These are phyloP conservation scores for Miichthys miiuy DNA, from an alignment of 2,797 vertebrate genomes.

Conservation along the genomic window DNA sequence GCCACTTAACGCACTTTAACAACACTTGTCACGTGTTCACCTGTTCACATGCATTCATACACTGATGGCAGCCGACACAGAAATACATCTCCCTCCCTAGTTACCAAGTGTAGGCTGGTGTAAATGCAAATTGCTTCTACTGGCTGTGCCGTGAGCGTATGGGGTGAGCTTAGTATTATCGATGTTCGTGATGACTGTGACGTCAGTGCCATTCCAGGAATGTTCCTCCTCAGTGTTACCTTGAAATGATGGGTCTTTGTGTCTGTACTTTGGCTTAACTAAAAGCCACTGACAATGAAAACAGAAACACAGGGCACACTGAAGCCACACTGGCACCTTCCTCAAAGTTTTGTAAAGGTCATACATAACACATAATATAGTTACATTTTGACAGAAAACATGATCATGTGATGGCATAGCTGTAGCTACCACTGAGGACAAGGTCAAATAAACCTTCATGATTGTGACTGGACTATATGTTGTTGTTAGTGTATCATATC, in stretches of 20 bases:
- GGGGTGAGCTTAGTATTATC: no score
- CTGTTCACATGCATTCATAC: no score
- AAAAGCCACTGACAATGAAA: conserved; percentile 28
- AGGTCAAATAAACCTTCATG: not conserved
- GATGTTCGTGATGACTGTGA: no score
- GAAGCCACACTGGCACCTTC: not conserved
- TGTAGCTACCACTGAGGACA: not conserved
- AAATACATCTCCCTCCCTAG: no score
- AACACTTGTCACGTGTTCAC: no score
- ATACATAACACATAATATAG: conserved; percentile 3
- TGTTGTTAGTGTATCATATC: no score
- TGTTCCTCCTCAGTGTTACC: not conserved
- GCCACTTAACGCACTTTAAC: no score
- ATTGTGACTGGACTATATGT: no score
- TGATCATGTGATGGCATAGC: not conserved
- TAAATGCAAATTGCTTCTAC: no score
- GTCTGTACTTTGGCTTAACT: conserved; percentile 4
- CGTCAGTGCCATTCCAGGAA: not conserved
- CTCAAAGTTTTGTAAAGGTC: conserved; percentile 5
- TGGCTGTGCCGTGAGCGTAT: no score
- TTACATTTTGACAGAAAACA: conserved; percentile 8
- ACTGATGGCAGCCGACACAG: no score
- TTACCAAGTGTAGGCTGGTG: no score
- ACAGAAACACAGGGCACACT: conserved; percentile 17
- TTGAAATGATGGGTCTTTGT: not conserved